These are phyloP conservation scores for Pelobates cultripes DNA, from an alignment of 2,797 vertebrate species.

Conservation along the genomic window DNA sequence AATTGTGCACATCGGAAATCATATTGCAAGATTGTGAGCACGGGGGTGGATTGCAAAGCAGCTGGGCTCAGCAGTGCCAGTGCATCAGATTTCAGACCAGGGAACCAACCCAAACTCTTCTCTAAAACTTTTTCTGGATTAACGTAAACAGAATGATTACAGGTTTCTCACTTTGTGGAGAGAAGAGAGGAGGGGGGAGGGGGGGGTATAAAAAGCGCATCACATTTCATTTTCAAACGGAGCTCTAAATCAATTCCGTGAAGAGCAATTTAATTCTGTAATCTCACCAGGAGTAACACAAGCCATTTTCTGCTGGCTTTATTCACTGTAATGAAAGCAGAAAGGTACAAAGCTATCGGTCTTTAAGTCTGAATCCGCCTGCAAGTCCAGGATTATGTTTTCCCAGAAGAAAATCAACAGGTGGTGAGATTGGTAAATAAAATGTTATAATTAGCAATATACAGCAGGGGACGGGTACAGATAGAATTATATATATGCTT, in stretches of 20 bases:
- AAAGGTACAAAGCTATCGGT: neutral
- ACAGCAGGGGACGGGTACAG: neutral
- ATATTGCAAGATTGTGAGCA: constrained; percentile 8
- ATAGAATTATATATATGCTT: neutral
- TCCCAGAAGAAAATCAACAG: constrained; percentile 27
- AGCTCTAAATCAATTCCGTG: neutral
- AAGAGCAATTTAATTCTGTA: constrained; percentile 14
- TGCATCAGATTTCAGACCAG: neutral
- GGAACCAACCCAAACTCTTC: neutral
- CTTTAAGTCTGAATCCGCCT: neutral
- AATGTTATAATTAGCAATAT: constrained; percentile 17
- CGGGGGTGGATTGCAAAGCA: neutral
- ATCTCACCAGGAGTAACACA: constrained; percentile 12
- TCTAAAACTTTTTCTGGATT: neutral
- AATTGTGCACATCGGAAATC: constrained; percentile 24
- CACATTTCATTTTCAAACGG: constrained; percentile 3
- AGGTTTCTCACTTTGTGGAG: neutral
- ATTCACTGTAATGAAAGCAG: neutral
- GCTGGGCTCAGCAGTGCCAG: constrained; percentile 5
- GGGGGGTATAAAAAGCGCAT: neutral
- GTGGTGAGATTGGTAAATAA: constrained; percentile 26
- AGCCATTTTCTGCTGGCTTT: neutral
- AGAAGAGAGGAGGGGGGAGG: neutral
- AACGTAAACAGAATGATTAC: constrained; percentile 5
- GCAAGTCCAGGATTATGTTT: constrained; percentile 15